These are phyloP conservation scores for Spea hammondii DNA, from an alignment of 2,797 vertebrate species.

Conservation along the genomic window DNA sequence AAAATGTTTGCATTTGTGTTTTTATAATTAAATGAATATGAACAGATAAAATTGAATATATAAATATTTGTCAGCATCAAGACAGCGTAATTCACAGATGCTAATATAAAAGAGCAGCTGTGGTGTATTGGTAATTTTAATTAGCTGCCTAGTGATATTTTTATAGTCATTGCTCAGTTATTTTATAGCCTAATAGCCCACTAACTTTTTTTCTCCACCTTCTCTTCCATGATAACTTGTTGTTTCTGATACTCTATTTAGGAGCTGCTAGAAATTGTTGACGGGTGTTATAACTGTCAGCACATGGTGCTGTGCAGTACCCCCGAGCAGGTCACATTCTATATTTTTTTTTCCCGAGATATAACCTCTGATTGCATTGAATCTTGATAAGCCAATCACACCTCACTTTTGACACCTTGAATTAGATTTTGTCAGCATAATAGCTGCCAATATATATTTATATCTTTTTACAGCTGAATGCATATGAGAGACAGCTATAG, in stretches of 20 bases:
- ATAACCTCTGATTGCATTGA: conserved; percentile 3
- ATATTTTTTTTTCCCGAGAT: not conserved
- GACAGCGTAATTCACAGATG: too few species aligned
- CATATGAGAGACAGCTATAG: not conserved
- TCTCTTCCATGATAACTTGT: too few species aligned
- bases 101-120: too few species aligned
- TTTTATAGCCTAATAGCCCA: not conserved
- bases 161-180: not conserved
- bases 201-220: not conserved
- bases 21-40: too few species aligned
- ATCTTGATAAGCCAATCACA: conserved; percentile 3
- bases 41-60: too few species aligned
- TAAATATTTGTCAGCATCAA: too few species aligned
- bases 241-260: not conserved
- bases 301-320: not conserved
- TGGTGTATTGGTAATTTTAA: too few species aligned
- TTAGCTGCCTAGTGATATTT: too few species aligned
- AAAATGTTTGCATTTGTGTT: too few species aligned
- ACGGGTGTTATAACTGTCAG: not conserved
- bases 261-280: not conserved
- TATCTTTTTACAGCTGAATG: not conserved
- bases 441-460: not conserved
- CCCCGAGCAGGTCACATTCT: not conserved
- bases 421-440: conserved; percentile 12
- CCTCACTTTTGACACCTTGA: conserved; percentile 7